A percentile compares a stretch with the other conserved stretches of the same genome.
phyloP scores from a whole-genome alignment of 92 coral and sea anemone genomes.

The Epizoanthus illoricatus region DNA sequence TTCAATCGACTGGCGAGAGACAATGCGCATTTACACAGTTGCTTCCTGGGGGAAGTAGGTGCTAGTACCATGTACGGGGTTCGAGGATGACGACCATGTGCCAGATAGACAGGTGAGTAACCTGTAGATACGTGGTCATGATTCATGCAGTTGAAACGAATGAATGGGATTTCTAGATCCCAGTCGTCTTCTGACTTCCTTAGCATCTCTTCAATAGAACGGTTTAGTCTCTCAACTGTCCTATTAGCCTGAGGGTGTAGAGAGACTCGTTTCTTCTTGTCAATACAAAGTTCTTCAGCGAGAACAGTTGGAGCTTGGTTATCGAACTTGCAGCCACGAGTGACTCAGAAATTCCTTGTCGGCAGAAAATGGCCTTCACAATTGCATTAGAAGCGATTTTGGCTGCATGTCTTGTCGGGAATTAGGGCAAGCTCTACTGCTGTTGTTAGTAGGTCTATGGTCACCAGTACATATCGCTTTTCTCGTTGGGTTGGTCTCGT shows the following conservation, averaged over 20 bases:
- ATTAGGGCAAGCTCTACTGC: slow-evolving; percentile 8
- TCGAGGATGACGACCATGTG: slow-evolving; percentile 36
- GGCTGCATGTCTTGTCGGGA: slow-evolving; percentile 13
- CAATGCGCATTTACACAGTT: slow-evolving; percentile 19
- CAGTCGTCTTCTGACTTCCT: slow-evolving; percentile 33
- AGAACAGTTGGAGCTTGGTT: slow-evolving; percentile 27
- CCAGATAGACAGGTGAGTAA: slow-evolving; percentile 38
- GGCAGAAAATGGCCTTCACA: slow-evolving; percentile 28
- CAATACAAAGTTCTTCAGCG: slow-evolving; percentile 30
- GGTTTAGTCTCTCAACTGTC: slow-evolving; percentile 35
- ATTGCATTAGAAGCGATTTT: slow-evolving; percentile 20
- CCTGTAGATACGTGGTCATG: slow-evolving; percentile 33
- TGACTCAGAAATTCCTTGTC: slow-evolving; percentile 32
- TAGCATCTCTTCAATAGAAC: slow-evolving; percentile 26
- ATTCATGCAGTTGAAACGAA: slow-evolving; percentile 29
- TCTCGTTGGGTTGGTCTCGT: slow-evolving; percentile 16
- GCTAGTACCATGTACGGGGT: slow-evolving; percentile 25
- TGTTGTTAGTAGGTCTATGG: slow-evolving; percentile 18
- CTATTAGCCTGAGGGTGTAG: slow-evolving; percentile 33
- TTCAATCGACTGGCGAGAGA: slow-evolving; percentile 35
- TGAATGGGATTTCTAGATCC: slow-evolving; percentile 41
- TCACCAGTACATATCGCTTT: slow-evolving; percentile 6
- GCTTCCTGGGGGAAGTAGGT: slow-evolving; percentile 23
- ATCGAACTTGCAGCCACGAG: slow-evolving; percentile 29
- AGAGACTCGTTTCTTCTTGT: slow-evolving; percentile 27